Percentiles rank a stretch among this genome's conserved stretches.
These are phyloP conservation scores for Smithornis capensis DNA, from an alignment of 2,113 vertebrate species.

Conservation along the genomic window DNA sequence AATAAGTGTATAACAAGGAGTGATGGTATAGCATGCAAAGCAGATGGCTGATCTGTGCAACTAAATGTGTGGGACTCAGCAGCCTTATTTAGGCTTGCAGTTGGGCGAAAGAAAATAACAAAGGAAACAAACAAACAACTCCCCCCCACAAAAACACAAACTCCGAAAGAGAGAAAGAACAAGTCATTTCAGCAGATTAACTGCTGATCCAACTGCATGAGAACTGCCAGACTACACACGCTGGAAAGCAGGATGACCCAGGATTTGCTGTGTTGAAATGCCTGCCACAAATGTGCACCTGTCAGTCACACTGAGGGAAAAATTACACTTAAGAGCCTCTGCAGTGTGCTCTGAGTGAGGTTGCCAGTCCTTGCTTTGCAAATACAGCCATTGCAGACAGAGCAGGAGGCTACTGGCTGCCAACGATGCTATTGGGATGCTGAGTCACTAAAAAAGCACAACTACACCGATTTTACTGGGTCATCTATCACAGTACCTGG, in stretches of 20 bases:
- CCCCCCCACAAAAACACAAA: background rate
- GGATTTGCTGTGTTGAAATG: background rate
- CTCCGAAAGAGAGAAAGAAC: background rate
- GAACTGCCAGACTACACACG: background rate
- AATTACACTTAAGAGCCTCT: background rate
- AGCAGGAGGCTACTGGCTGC: background rate
- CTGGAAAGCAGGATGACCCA: background rate
- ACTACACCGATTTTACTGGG: background rate
- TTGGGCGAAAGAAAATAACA: background rate
- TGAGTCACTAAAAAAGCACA: background rate
- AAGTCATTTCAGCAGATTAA: background rate
- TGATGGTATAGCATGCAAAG: background rate
- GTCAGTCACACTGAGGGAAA: background rate
- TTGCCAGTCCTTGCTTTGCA: background rate
- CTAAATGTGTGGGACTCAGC: background rate
- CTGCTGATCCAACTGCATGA: background rate
- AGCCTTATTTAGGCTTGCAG: background rate
- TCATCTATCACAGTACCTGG: background rate
- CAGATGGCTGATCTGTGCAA: constrained; percentile 30
- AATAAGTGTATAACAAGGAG: constrained; percentile 39
- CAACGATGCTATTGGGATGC: background rate
- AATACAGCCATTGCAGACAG: background rate
- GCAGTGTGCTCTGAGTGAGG: accelerated
- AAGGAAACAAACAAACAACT: background rate
- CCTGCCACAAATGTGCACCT: background rate